These are phyloP conservation scores for Synergus umbraculus DNA, from an alignment of 2,888 invertebrate genomes.

Conservation along the genomic window DNA sequence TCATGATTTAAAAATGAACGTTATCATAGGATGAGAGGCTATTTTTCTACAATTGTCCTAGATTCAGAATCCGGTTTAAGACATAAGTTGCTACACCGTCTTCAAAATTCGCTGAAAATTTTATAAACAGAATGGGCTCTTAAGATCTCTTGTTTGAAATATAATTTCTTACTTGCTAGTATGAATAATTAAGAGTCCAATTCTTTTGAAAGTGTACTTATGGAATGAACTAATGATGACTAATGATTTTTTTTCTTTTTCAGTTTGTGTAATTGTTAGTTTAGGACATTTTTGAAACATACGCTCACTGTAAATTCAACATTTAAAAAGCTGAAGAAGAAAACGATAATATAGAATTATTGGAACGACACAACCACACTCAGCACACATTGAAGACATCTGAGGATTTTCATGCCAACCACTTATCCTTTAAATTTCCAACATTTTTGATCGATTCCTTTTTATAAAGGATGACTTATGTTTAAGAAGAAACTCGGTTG, in stretches of 20 bases:
- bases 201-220: not conserved
- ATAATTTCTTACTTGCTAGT: not conserved
- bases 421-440: constrained; percentile 70
- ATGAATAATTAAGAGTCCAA: not conserved
- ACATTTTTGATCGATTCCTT: constrained; percentile 58
- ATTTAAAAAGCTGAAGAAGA: constrained; percentile 72
- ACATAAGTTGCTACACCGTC: not conserved
- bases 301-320: constrained; percentile 77
- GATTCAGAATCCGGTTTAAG: not conserved
- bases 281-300: constrained; percentile 77
- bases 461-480: constrained; percentile 68
- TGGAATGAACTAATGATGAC: no score
- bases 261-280: constrained; percentile 84
- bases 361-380: constrained; percentile 83
- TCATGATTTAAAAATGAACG: not conserved
- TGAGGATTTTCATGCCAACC: constrained; percentile 85
- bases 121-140: not conserved
- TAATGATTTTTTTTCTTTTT: constrained; percentile 71
- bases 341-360: constrained; percentile 69
- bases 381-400: constrained; percentile 95
- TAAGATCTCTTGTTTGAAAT: not conserved
- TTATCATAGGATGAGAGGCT: not conserved
- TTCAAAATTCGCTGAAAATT: not conserved
- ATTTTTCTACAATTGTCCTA: not conserved
- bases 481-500: constrained; percentile 70